phyloP scores from a whole-genome alignment of 2,797 vertebrate species.

The Enteromius anoplus region DNA sequence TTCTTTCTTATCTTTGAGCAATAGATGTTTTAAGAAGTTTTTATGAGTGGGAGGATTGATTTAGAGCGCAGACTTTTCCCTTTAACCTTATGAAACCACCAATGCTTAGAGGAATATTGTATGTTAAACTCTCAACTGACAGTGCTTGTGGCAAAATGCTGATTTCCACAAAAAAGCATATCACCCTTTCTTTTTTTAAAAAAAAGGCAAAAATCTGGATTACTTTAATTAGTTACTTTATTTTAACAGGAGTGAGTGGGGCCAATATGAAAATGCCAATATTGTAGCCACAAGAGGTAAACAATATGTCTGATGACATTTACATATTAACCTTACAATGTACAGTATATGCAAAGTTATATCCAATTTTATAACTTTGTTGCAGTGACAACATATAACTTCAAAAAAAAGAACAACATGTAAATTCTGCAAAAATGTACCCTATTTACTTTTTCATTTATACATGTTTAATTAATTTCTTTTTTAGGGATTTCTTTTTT shows the following conservation, averaged over 20 bases:
- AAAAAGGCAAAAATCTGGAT: not conserved
- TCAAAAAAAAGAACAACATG: not conserved
- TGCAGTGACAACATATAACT: not conserved
- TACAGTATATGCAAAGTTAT: not conserved
- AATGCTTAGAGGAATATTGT: constrained; percentile 3
- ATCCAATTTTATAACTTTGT: not conserved
- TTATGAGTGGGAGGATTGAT: constrained; percentile 13
- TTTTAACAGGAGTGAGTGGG: not conserved
- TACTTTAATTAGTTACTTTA: no score
- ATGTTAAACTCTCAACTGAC: not conserved
- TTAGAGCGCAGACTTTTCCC: not conserved
- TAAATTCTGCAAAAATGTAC: not conserved
- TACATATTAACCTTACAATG: not conserved
- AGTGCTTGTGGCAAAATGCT: not conserved
- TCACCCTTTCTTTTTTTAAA: not conserved
- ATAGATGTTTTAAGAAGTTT: constrained; percentile 30
- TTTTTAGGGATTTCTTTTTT: not conserved
- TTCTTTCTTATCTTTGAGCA: constrained; percentile 14
- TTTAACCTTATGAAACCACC: constrained; percentile 14
- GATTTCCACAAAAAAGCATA: not conserved
- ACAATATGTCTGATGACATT: not conserved
- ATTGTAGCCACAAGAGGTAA: not conserved
- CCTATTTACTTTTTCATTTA: not conserved
- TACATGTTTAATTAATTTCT: not conserved
- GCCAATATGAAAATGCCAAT: not conserved